These are phyloP conservation scores for Huso huso DNA, from an alignment of 2,797 vertebrate species.

Conservation along the genomic window DNA sequence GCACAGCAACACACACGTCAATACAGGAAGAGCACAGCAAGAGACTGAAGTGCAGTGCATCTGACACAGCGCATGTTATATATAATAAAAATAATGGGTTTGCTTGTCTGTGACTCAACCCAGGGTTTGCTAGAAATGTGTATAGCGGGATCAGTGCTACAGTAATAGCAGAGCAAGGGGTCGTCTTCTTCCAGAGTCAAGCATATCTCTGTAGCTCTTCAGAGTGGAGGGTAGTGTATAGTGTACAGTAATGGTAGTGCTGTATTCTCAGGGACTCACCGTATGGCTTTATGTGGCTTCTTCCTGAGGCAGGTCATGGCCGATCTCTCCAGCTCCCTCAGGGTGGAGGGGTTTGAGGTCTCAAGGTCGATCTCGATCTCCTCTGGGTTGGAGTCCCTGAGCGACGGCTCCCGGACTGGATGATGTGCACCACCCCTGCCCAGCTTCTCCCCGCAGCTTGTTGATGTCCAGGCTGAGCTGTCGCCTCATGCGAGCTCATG, in stretches of 20 bases:
- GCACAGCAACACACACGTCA: too few species aligned
- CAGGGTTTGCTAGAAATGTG: too few species aligned
- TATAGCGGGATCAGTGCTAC: too few species aligned
- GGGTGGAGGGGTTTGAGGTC: conserved; percentile 87
- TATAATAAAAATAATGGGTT: too few species aligned
- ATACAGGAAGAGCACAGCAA: too few species aligned
- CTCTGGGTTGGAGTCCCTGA: conserved; percentile 86
- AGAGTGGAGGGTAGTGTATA: background rate
- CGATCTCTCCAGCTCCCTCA: conserved; percentile 83
- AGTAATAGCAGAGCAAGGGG: too few species aligned
- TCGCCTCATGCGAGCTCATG: conserved; percentile 84
- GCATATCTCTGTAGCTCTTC: too few species aligned
- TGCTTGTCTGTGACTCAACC: too few species aligned
- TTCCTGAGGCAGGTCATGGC: conserved; percentile 87
- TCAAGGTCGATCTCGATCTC: conserved; percentile 95
- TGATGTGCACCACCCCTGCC: conserved; percentile 90
- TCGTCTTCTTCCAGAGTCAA: too few species aligned
- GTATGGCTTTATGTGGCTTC: conserved; percentile 81
- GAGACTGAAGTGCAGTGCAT: too few species aligned
- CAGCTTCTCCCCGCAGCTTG: conserved; percentile 85
- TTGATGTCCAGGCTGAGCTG: conserved; percentile 91
- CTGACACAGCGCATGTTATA: too few species aligned
- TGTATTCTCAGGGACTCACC: conserved; percentile 45
- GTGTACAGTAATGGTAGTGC: too few species aligned
- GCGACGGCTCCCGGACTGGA: conserved; percentile 85